Percentiles rank a stretch among this genome's conserved stretches.
phyloP scores from a whole-genome alignment of 2,888 invertebrate genomes.

The Drosophila infuscata region DNA sequence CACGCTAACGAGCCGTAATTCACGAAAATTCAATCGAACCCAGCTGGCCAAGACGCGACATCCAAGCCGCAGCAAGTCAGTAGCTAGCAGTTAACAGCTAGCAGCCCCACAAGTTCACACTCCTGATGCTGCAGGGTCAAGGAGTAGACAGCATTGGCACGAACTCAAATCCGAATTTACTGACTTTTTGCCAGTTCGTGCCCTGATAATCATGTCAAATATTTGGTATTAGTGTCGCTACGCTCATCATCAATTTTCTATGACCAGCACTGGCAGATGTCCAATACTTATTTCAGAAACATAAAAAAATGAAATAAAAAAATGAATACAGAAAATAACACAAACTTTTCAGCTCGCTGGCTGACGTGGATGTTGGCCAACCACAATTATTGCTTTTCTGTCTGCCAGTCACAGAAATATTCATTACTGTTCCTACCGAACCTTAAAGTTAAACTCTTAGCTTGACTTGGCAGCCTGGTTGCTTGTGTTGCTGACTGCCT shows the following conservation, averaged over 20 bases:
- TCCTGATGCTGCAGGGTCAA: conserved; percentile 10
- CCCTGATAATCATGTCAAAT: conserved; percentile 64
- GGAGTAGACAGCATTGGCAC: conserved; percentile 38
- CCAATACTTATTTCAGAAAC: conserved; percentile 52
- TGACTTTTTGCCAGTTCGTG: conserved; percentile 49
- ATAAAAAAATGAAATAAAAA: conserved; percentile 1
- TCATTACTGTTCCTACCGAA: conserved; percentile 56
- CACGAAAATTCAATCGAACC: conserved; percentile 77
- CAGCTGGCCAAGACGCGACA: conserved; percentile 53
- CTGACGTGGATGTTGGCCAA: conserved; percentile 61
- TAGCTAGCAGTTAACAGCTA: conserved; percentile 18
- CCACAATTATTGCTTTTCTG: conserved; percentile 67
- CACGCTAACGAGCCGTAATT: conserved; percentile 80
- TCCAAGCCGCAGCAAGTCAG: conserved; percentile 34
- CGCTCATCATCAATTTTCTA: conserved; percentile 58
- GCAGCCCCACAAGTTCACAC: conserved; percentile 1
- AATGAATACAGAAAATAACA: conserved; percentile 11
- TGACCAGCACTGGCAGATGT: conserved; percentile 58
- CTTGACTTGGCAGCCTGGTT: conserved; percentile 19
- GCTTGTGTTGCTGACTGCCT: conserved; percentile 25
- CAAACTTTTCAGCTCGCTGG: conserved; percentile 52
- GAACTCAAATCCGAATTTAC: conserved; percentile 33
- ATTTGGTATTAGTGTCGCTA: conserved; percentile 66
- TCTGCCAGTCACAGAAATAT: conserved; percentile 53
- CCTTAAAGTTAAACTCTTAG: conserved; percentile 8